Evolutionary conservation across 2,888 invertebrate species (phyloP).

Genomic region (Helicoverpa assulta): DNA sequence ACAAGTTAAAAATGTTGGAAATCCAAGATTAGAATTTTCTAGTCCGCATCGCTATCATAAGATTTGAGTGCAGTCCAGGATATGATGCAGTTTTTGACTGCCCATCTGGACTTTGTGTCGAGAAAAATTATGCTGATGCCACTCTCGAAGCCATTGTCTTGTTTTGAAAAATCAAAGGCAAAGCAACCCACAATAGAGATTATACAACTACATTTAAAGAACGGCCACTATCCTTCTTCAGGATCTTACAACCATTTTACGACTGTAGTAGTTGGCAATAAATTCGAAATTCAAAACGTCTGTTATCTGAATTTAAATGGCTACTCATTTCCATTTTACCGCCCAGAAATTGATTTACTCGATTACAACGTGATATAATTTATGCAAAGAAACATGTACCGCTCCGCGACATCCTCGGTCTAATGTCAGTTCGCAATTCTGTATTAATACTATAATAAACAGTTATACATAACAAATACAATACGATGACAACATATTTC

Average conservation of each 20-base stretch:
- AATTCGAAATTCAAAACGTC: slow-evolving; percentile 53
- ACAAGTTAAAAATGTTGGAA: no score
- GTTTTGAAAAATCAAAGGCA: background rate
- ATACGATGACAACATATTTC: slow-evolving; percentile 67
- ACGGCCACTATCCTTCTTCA: background rate
- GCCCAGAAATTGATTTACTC: slow-evolving; percentile 72
- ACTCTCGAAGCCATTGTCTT: background rate
- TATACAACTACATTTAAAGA: background rate
- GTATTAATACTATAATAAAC: slow-evolving; percentile 75
- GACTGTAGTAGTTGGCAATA: slow-evolving; percentile 42
- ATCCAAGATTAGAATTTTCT: no score
- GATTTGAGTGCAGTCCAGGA: no score
- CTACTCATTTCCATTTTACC: slow-evolving; percentile 63
- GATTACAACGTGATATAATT: slow-evolving; percentile 77
- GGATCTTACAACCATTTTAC: slow-evolving; percentile 33
- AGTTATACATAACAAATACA: slow-evolving; percentile 71
- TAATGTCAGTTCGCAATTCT: slow-evolving; percentile 77
- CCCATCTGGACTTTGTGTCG: no score
- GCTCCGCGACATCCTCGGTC: slow-evolving; percentile 78
- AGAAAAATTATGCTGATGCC: no score
- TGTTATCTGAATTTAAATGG: slow-evolving; percentile 64
- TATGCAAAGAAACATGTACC: slow-evolving; percentile 87
- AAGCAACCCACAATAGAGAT: background rate
- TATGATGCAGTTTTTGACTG: no score
- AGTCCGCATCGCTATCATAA: no score